A percentile compares a stretch with the other conserved stretches of the same genome.
phyloP scores from a whole-genome alignment of 2,113 vertebrate species.

The Cynocephalus volans region DNA sequence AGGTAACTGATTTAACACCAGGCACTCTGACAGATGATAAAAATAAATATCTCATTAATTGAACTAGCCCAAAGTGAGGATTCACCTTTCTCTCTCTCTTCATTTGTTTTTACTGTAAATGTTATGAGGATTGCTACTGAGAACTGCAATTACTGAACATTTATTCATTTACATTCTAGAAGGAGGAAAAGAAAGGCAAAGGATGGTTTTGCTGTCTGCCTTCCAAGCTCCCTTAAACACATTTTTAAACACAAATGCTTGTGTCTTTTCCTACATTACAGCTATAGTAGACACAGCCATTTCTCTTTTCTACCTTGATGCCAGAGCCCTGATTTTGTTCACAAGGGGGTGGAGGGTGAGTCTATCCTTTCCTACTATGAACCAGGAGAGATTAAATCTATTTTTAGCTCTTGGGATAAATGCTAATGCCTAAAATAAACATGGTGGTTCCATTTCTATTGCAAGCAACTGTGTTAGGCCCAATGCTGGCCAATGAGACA shows the following conservation, averaged over 20 bases:
- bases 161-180: conserved; percentile 34
- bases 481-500: not conserved
- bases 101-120: conserved; percentile 27
- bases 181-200: conserved; percentile 43
- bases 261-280: not conserved
- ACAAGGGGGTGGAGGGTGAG: not conserved
- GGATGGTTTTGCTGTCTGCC: not conserved
- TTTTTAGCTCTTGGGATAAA: not conserved
- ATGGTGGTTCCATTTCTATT: not conserved
- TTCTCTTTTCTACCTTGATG: not conserved
- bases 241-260: not conserved
- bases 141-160: not conserved
- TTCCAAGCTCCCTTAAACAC: not conserved
- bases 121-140: not conserved
- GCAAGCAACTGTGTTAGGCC: not conserved
- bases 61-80: not conserved
- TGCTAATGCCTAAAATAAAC: conserved; percentile 11
- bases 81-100: not conserved
- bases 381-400: conserved; percentile 14
- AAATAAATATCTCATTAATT: conserved; percentile 38
- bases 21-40: not conserved
- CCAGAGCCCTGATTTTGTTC: conserved; percentile 9
- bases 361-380: not conserved
- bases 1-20: conserved; percentile 26
- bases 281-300: not conserved